Evolutionary conservation across 2,797 vertebrate genomes (phyloP).

Genomic region (Aeoliscus strigatus): DNA sequence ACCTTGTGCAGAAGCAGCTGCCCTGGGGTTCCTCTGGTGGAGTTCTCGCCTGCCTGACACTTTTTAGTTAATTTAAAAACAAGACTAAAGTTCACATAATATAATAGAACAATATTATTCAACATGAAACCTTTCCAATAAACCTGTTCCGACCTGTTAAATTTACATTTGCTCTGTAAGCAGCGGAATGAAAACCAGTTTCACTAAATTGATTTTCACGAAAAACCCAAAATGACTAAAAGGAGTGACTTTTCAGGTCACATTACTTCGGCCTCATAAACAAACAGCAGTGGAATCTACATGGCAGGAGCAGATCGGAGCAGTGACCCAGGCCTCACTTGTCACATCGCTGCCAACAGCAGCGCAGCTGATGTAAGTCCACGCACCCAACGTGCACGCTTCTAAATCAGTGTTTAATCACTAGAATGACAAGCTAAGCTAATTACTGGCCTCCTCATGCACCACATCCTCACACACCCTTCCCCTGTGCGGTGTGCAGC

Average conservation of each 20-base stretch:
- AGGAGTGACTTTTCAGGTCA: neutral
- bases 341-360: slow-evolving; percentile 38
- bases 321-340: slow-evolving; percentile 42
- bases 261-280: slow-evolving; percentile 21
- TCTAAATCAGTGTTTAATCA: slow-evolving; percentile 71
- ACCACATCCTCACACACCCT: slow-evolving; percentile 29
- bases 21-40: too few species aligned
- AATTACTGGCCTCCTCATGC: slow-evolving; percentile 45
- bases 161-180: slow-evolving; percentile 2
- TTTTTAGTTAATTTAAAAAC: too few species aligned
- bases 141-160: too few species aligned
- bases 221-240: neutral
- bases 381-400: slow-evolving; percentile 37
- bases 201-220: slow-evolving; percentile 1
- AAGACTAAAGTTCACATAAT: too few species aligned
- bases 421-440: slow-evolving; percentile 59
- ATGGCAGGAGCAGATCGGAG: slow-evolving; percentile 12
- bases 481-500: slow-evolving; percentile 21
- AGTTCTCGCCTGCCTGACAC: too few species aligned
- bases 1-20: too few species aligned
- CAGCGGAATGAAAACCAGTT: slow-evolving; percentile 20
- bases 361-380: slow-evolving; percentile 47
- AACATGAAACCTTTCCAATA: too few species aligned
- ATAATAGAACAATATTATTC: too few species aligned
- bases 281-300: slow-evolving; percentile 14